Evolutionary conservation across 2,888 invertebrate genomes (phyloP), one percentile per base, ranked within the genome.

Genomic region (Trissoscelio sp.): DNA sequence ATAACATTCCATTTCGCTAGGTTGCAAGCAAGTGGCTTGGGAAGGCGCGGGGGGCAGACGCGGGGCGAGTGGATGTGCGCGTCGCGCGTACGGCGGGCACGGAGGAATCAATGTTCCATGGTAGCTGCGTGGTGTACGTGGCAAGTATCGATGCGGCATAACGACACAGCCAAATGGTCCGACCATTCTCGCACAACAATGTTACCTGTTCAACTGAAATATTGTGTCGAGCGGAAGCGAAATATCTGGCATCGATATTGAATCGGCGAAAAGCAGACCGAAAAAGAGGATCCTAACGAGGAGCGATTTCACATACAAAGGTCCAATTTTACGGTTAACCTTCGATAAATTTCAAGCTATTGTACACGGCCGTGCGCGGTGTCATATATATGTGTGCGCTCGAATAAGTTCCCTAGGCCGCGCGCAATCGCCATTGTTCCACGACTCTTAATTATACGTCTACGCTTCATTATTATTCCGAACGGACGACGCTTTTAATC

Each of bases 181-280:
- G 83, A 85, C 87, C 85, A 85, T 88, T 88, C 86, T 85, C 87
- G 84, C 83, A 85, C 84, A 62, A 75, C 87, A 85, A 88, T 89
- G 89, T 90, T 89, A 88, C 87, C 87, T 87, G 87, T 84, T 87
- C 87, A 84, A 87, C 87, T 88, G 87, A 89, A 89, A 88, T 88
- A 88, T 89, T 88, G 87, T 87, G 87, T 86, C 87, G 86, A 83
- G 84, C 86, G 86, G 83, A 72, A 83, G 87, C 85, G 86, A 88
- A 89, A 90, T 89, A 88, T 89, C 87, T 87, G 85, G 85, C 84
- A 85, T 88, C 85, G 87, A 88, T 87, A 88, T 88, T 88, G 87
- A 88, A 88, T 87, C 82, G 86, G 80, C 84, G 85, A 79, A 55
- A 77, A 75, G 72, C 58, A 66, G 75, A 78, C 64, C 70, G 83